Evolutionary conservation across 2,797 vertebrate species (phyloP), one percentile per base, ranked within the genome.

Genomic region (Chaenodraco wilsoni): DNA sequence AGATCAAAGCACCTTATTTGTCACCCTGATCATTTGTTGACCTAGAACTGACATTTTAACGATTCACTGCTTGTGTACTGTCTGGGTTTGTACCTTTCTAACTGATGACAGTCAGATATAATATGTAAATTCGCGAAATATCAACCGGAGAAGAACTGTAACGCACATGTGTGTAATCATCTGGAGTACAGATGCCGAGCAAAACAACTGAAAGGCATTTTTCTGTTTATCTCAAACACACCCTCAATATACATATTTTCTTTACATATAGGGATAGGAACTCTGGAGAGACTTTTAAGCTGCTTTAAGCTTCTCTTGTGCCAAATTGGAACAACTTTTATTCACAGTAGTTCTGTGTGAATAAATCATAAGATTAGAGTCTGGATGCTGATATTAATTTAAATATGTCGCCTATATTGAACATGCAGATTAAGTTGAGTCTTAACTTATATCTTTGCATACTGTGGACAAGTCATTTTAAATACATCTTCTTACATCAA

Each of bases 221-320:
- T 60, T 78, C 66, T 76, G 56, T 86, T 83, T 86, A 75, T 77
- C 79, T 85, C 52, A 66, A 72, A 49, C 70, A 65, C 7, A 2
- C 72, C 77, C 69, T 72, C 68, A 71, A 86, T 72, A 68, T 60
- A 65, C 27, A 48, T 74, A 19, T 87, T 90, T 90, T 87, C 87
- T 83, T 88, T 92, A 84, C 87, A 84, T 78, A 21, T 59, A 37
- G 13, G 87, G 84, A 78, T 61, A 40, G 56, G 78, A 72, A 76
- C 74, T 81, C 79, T 41, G 62, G 67, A 63, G 63, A 88, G 57
- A 84, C 64, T 69, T 59, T 79, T 81, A 69, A 77, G 87, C 73
- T 66, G 50, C 75, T 87, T 37, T 37, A 60, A 64, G 63, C 74
- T 72, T 90, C 44, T 69, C 51, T 63, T 69, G 51, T 70, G 60